phyloP scores from a whole-genome alignment of 2,797 vertebrate genomes.

The Platyrinchus mystaceus region DNA sequence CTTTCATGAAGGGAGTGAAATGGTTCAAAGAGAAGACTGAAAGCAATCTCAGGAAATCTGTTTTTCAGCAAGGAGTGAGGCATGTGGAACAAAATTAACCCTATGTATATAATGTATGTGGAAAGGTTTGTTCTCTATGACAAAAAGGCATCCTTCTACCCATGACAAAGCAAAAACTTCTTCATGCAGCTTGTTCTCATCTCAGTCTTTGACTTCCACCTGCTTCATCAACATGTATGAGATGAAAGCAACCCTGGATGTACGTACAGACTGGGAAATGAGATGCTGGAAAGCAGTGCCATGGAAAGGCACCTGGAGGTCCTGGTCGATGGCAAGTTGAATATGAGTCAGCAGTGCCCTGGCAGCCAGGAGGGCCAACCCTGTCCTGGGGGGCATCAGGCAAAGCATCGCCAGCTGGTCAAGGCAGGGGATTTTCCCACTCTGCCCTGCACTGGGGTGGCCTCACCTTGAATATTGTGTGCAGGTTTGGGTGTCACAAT shows the following conservation, averaged over 20 bases:
- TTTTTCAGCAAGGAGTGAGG: background rate
- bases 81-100: background rate
- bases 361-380: background rate
- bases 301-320: background rate
- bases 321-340: background rate
- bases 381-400: background rate
- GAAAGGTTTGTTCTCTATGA: background rate
- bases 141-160: background rate
- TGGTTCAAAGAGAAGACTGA: background rate
- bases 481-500: background rate
- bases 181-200: background rate
- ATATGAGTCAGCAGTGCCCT: background rate
- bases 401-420: accelerated
- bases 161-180: background rate
- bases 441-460: background rate
- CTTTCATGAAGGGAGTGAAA: background rate
- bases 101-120: background rate
- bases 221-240: background rate
- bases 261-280: background rate
- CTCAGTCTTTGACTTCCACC: background rate
- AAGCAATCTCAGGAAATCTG: background rate
- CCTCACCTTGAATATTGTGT: background rate
- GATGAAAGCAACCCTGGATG: too few relatives aligned
- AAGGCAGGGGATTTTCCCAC: background rate
- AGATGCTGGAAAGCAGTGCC: background rate